Percentiles rank a stretch among this genome's conserved stretches.
These are phyloP conservation scores for Busseola fusca DNA, from an alignment of 2,888 invertebrate genomes.

Conservation along the genomic window DNA sequence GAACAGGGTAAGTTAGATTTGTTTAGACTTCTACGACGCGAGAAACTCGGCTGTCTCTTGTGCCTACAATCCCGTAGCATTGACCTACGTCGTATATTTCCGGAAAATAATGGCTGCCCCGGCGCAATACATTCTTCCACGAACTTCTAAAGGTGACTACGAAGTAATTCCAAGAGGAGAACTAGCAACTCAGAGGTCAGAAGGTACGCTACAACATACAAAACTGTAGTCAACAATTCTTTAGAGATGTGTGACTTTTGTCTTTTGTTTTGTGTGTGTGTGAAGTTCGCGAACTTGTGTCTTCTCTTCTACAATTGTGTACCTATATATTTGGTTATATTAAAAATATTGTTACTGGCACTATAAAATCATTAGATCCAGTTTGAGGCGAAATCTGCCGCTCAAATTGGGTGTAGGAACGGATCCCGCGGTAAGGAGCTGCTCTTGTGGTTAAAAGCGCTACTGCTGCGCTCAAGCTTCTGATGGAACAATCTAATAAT, in stretches of 20 bases:
- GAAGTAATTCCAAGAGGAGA: slow-evolving; percentile 22
- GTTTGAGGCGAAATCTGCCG: too few species aligned
- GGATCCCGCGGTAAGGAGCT: too few species aligned
- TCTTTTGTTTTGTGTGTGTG: too few species aligned
- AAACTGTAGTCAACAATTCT: slow-evolving; percentile 14
- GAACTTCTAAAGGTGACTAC: slow-evolving; percentile 34
- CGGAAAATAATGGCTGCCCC: slow-evolving; percentile 39
- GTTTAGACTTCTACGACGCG: slow-evolving; percentile 2
- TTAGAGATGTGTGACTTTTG: background rate
- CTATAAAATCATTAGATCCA: too few species aligned
- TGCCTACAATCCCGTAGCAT: slow-evolving; percentile 23
- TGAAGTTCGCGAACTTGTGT: too few species aligned
- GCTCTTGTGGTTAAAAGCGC: background rate
- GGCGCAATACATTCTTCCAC: slow-evolving; percentile 25
- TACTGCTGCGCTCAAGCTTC: too few species aligned
- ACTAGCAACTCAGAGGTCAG: slow-evolving; percentile 4
- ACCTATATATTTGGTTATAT: too few species aligned
- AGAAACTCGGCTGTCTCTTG: slow-evolving; percentile 1
- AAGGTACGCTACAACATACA: slow-evolving; percentile 2
- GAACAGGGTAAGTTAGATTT: background rate
- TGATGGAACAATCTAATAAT: too few species aligned
- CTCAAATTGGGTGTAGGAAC: too few species aligned
- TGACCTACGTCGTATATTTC: slow-evolving; percentile 44
- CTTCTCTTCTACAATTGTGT: too few species aligned
- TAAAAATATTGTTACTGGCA: background rate